Evolutionary conservation across 2,113 vertebrate species (phyloP).

Genomic region (Talpa occidentalis): DNA sequence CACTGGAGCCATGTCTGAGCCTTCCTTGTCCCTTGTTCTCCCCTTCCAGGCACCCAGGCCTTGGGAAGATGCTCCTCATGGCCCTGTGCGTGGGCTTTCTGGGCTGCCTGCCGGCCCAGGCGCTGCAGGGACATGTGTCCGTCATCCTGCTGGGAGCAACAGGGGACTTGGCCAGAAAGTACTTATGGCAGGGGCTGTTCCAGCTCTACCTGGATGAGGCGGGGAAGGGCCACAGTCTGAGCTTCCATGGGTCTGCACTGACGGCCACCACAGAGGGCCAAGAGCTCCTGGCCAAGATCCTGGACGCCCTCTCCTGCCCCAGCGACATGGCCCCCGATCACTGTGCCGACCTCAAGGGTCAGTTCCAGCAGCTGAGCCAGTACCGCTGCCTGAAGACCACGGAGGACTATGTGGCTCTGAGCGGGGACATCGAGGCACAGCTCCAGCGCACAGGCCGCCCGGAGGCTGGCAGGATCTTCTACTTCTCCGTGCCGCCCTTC

Average conservation of each 20-base stretch:
- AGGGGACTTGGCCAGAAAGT: slow-evolving; percentile 95
- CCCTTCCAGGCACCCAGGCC: not conserved
- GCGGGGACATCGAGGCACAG: slow-evolving; percentile 85
- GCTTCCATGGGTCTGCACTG: slow-evolving; percentile 92
- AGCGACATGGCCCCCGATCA: slow-evolving; percentile 78
- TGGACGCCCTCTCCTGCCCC: slow-evolving; percentile 91
- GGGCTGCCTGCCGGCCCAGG: slow-evolving; percentile 76
- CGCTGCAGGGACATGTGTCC: slow-evolving; percentile 89
- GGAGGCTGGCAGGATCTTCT: slow-evolving; percentile 95
- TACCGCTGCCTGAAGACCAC: slow-evolving; percentile 90
- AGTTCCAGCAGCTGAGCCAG: slow-evolving; percentile 91
- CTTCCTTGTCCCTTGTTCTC: slow-evolving; percentile 49
- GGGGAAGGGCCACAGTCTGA: slow-evolving; percentile 90
- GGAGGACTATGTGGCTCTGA: slow-evolving; percentile 90
- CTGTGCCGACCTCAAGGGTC: slow-evolving; percentile 92
- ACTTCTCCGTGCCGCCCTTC: slow-evolving; percentile 95
- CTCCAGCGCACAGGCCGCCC: slow-evolving; percentile 87
- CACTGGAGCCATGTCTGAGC: not conserved
- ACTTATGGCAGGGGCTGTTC: slow-evolving; percentile 97
- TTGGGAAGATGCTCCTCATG: slow-evolving; percentile 84
- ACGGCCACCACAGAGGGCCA: slow-evolving; percentile 84
- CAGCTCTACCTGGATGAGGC: slow-evolving; percentile 92
- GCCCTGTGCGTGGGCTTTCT: slow-evolving; percentile 81
- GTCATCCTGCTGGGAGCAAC: slow-evolving; percentile 94
- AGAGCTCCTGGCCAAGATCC: slow-evolving; percentile 87